Base-by-base conservation (phyloP, 2,888 invertebrate genomes). In the Drosophila anceps region DNA sequence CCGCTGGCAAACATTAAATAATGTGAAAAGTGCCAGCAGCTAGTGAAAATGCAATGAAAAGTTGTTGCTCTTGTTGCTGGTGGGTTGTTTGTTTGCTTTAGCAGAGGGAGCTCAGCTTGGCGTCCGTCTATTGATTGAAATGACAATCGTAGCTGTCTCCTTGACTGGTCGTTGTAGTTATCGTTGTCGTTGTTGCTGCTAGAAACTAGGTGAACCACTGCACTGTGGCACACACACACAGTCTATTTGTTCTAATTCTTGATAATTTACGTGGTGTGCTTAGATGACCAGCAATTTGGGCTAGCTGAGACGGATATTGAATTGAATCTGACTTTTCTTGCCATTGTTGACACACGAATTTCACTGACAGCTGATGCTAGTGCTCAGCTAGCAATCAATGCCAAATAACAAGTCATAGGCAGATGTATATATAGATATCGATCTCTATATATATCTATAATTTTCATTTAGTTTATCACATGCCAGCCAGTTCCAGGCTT, bases 11-110 rank as follows among this genome's bases (percentile, higher is more conserved):
- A 74, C 82, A 85, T 84, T 83, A 81, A 84, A 88, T 88, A 86
- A 88, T 88, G 84, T 83, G 84, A 86, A 88, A 86, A 88, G 74
- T 76, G 82, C 55, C 73, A 55, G 64, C 88, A 73, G 50, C 50
- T 50, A 89, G 84, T 85, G 89, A 85, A 84, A 84, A 84, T 89
- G 82, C 80, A 89, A 89, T 84, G 87, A 84, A 84, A 89, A 84
- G 74, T 73, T 70, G 86, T 46, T 70, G 73, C 54, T 48, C 46
- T n/a, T 51, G 46, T 46, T 69, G 54, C 43, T 24, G 10, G 69
- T 43, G 53, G 50, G 51, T 10, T 74, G 80, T 63, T 79, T 76
- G 65, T 72, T 75, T 77, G 72, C 68, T 78, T 73, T 69, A 54
- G 48, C 41, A 60, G 78, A 62, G 77, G 77, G 58, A 65, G 74